Evolutionary conservation across 2,113 vertebrate species (phyloP).

Genomic region (Myrmophylax atrothorax): DNA sequence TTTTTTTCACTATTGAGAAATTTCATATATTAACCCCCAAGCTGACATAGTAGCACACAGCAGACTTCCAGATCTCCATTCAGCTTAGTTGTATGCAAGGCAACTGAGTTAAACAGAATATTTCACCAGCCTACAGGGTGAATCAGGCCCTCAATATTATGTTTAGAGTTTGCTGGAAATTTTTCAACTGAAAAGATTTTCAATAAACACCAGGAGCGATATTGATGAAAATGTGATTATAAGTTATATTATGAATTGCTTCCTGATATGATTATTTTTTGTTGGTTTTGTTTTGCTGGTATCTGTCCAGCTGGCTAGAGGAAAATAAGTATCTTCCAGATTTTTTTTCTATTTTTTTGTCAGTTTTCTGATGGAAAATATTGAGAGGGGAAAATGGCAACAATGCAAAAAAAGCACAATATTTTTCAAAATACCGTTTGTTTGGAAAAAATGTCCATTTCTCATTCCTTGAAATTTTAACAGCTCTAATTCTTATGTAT

Average conservation of each 20-base stretch:
- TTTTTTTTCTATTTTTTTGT: neutral
- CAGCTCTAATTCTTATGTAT: neutral
- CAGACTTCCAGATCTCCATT: neutral
- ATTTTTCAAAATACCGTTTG: neutral
- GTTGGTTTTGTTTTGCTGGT: neutral
- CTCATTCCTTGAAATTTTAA: neutral
- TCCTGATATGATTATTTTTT: slow-evolving; percentile 21
- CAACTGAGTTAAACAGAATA: neutral
- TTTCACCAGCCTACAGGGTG: neutral
- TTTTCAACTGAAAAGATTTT: slow-evolving; percentile 14
- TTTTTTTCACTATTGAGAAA: neutral
- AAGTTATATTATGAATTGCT: neutral
- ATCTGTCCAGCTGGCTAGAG: neutral
- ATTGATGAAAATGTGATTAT: slow-evolving; percentile 16
- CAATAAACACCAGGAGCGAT: neutral
- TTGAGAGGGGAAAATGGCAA: neutral
- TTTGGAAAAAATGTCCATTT: neutral
- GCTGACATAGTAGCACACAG: neutral
- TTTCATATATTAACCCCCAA: neutral
- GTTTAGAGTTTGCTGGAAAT: neutral
- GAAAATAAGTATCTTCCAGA: slow-evolving; percentile 1
- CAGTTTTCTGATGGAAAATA: neutral
- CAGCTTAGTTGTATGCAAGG: neutral
- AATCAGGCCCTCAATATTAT: neutral
- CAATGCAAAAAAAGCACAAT: neutral